Base-by-base conservation (phyloP, 2,888 invertebrate genomes). In the Tiliacea aurago region DNA sequence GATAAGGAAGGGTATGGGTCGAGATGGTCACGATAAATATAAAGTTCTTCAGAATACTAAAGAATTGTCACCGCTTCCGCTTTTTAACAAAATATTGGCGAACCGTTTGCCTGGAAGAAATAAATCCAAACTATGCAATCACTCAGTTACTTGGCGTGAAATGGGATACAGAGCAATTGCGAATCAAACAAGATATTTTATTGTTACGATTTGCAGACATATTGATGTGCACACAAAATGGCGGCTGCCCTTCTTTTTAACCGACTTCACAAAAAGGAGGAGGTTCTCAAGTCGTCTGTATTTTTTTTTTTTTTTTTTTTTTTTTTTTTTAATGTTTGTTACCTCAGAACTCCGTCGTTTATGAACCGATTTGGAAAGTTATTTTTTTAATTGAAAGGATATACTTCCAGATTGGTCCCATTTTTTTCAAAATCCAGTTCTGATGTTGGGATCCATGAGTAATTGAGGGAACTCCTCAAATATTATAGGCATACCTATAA, bases 11-110 rank as follows among this genome's bases (percentile, higher is more conserved):
- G 18, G 15, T 9, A 15, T 11, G n/a, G 20, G 41, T 49, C 65
- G n/a, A 49, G 33, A 13, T 4, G 20, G 10, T 37, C 43, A n/a
- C 9, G 68, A 37, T 51, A 58, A 76, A 9, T 33, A 23, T 23
- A 37, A 68, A 18, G 7, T 55, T 64, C 49, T 51, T 77, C 58
- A 18, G 68, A 77, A 77, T 68, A 51, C 28, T 18, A 76, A 68
- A 45, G 45, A 67, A 11, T n/a, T 45, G 5, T 23, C 41, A 20
- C 37, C 6, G 33, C 6, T 58, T 51, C 10, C 2, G 5, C 1
- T 56, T 43, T 49, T 23, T 23, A 49, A 2, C 41, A 33, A 51
- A 10, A 56, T 33, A 18, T 68, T 37, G 53, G 11, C 15, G 41
- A 37, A 41, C 23, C 6, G 18, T 43, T 41, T n/a, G 4, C 10